Percentiles rank a stretch among this genome's conserved stretches.
Conservation (phyloP, 2,888 invertebrate genomes). For the Drosophila limbata region DNA sequence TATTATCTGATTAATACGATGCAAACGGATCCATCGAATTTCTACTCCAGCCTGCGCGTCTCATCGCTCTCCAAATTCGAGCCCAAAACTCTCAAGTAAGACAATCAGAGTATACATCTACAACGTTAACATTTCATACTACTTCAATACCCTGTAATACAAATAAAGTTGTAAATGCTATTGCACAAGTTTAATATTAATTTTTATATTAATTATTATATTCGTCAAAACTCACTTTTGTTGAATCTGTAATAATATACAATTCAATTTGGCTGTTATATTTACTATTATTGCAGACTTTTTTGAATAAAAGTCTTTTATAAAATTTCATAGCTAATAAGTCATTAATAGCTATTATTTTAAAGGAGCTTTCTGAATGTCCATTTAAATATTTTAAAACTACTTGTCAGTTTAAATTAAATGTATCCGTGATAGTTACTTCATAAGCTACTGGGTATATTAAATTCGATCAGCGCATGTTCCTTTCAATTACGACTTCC, state of each 20-base stretch:
- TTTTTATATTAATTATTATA: no score
- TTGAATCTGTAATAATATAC: no score
- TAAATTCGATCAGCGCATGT: neutral
- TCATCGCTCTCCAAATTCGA: conserved; percentile 94
- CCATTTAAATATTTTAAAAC: no score
- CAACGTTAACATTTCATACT: neutral
- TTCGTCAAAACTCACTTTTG: no score
- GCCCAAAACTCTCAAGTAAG: conserved; percentile 88
- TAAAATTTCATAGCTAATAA: no score
- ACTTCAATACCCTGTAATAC: neutral
- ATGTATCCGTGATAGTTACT: neutral
- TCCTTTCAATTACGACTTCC: neutral
- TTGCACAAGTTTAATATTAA: no score
- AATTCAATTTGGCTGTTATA: no score
- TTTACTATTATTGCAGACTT: no score
- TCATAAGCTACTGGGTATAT: neutral
- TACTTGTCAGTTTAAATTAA: neutral
- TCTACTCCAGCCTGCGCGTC: conserved; percentile 93
- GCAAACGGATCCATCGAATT: conserved; percentile 93
- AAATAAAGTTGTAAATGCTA: no score
- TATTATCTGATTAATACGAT: conserved; percentile 95
- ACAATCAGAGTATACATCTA: conserved; percentile 8
- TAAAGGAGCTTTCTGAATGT: no score
- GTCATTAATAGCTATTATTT: no score
- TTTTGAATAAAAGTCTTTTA: no score